Base-by-base conservation (phyloP, 2,113 vertebrate genomes). In the Raja brachyura region DNA sequence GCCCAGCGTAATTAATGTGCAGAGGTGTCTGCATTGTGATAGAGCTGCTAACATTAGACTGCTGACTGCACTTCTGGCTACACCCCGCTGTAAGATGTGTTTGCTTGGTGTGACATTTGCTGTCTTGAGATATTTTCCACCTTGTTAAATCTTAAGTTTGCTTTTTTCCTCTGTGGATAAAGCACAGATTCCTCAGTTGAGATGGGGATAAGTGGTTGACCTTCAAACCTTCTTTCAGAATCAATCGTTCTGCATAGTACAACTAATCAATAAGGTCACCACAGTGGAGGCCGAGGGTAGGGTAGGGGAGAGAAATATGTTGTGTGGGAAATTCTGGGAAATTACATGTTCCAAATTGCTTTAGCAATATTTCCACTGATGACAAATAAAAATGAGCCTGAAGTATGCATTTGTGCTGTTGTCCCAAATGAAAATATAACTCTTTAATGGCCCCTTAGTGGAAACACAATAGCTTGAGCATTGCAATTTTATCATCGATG, bases 1-100 rank as follows among this genome's bases (percentile, higher is more conserved):
- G n/a, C 63, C 18, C 81, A 31, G n/a, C 63, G 28, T 63, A 88
- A 88, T 86, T 88, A 88, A 88, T 59, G n/a, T 88, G 59, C 83
- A 63, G 83, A 63, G 59, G 61, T 88, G 59, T 25, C 83, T 88
- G 83, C 83, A 63, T n/a, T 14, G 83, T 63, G 83, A 31, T 28
- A 63, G 83, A 18, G 59, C n/a, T 77, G 75, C 33, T 77, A 77
- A 33, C n/a, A 31, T 88, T 88, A 63, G 63, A 59, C 83, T 63
- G 5, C 61, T 88, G 83, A 59, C 83, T 88, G 28, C n/a, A 88
- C 31, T 88, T 63, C 59, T 33, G 13, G 56, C 81, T n/a, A 10
- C 63, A 3, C 59, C 13, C 83, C 13, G 6, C 28, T 31, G 83
- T 28, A 88, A 63, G 83, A 88, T 88, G 3, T 66, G 28, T 63